A percentile compares a stretch with the other conserved stretches of the same genome.
phyloP scores from a whole-genome alignment of 1,140 invertebrate genomes.

The Propsilocerus akamusi region DNA sequence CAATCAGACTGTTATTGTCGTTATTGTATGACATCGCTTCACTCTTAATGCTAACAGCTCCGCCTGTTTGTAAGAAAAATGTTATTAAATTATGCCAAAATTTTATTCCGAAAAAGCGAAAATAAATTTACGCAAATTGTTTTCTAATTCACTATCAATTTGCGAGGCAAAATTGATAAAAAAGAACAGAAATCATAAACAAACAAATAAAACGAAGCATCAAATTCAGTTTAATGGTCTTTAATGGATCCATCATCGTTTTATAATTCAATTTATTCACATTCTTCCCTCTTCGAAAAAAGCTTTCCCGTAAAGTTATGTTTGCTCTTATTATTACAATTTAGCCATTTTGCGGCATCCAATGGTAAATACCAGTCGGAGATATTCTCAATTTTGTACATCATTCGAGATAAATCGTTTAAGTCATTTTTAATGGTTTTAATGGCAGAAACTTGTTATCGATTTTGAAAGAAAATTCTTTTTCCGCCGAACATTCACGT shows the following conservation, averaged over 20 bases:
- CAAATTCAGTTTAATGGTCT: background rate
- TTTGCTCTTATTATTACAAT: no score
- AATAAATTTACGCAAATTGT: no score
- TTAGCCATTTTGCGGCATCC: no score
- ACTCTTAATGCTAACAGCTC: background rate
- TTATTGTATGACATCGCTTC: background rate
- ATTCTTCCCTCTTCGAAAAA: no score
- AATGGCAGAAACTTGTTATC: slow-evolving; percentile 1
- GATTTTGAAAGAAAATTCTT: background rate
- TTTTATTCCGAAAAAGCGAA: no score
- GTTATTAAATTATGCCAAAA: no score
- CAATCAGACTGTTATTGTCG: slow-evolving; percentile 24
- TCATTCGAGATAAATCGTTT: background rate
- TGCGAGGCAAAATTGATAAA: no score
- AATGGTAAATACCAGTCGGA: no score
- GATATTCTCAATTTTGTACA: background rate
- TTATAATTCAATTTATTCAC: slow-evolving; percentile 2
- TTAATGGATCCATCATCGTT: background rate
- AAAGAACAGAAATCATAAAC: slow-evolving; percentile 1
- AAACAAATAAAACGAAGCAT: background rate
- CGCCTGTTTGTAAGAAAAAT: no score
- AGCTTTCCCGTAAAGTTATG: no score
- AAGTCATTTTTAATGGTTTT: slow-evolving; percentile 2
- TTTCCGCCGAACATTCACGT: no score
- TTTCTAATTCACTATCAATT: no score